Percentiles rank a stretch among this genome's conserved stretches.
phyloP scores from a whole-genome alignment of 2,113 vertebrate species.

The Perca schrenkii region DNA sequence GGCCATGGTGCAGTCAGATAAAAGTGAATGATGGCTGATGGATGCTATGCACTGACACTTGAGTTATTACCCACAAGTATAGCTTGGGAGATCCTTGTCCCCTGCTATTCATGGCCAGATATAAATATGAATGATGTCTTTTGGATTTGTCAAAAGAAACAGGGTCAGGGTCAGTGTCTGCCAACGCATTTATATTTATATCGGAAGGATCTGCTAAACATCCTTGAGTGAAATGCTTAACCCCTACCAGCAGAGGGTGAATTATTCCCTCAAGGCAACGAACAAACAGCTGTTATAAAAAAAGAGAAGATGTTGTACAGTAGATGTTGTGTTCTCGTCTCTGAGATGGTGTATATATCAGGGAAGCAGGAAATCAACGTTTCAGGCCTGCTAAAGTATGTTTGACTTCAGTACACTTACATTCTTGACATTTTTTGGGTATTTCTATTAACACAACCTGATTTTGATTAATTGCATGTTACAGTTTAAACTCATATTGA shows the following conservation, averaged over 20 bases:
- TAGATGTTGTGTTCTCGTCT: background rate
- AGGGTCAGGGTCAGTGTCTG: constrained; percentile 47
- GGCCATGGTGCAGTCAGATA: constrained; percentile 33
- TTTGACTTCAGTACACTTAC: background rate
- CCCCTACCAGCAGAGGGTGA: constrained; percentile 17
- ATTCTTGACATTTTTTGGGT: background rate
- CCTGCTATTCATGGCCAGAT: constrained; percentile 13
- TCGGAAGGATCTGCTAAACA: background rate
- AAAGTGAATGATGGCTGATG: constrained; percentile 49
- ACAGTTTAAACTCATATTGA: background rate
- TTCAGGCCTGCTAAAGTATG: background rate
- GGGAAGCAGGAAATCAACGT: background rate
- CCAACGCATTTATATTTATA: constrained; percentile 2
- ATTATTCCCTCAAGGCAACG: constrained; percentile 7
- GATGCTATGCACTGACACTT: constrained; percentile 20
- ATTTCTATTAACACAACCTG: background rate
- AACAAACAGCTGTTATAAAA: background rate
- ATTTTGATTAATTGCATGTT: background rate
- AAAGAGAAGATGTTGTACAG: background rate
- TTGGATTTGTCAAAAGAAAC: constrained; percentile 41
- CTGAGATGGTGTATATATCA: background rate
- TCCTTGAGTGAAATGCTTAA: constrained; percentile 41
- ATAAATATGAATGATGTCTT: constrained; percentile 55
- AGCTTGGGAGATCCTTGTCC: constrained; percentile 55
- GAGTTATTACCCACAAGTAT: constrained; percentile 46